phyloP scores from a whole-genome alignment of 1,140 invertebrate genomes.

The Bombus pascuorum region DNA sequence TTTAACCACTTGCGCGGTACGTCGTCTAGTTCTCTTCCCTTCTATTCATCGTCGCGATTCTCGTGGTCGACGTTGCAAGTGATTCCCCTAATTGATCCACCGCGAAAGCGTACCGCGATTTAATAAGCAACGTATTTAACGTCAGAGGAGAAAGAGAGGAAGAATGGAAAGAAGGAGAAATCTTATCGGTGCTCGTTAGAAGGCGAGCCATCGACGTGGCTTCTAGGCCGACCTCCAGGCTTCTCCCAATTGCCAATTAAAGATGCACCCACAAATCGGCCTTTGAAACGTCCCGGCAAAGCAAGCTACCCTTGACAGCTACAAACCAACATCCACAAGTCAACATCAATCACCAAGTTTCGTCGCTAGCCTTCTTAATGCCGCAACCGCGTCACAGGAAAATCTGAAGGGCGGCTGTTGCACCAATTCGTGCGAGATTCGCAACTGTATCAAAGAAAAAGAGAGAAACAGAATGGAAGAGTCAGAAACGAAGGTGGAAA shows the following conservation, averaged over 20 bases:
- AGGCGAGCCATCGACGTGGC: not conserved
- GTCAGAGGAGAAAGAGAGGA: not conserved
- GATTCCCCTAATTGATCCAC: constrained; percentile 10
- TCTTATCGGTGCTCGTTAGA: constrained; percentile 19
- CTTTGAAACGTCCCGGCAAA: not conserved
- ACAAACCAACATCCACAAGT: constrained; percentile 48
- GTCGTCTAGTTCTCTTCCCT: not conserved
- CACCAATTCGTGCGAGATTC: not conserved
- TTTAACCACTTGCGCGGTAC: not conserved
- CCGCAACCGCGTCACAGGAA: constrained; percentile 52
- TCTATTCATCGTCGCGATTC: not conserved
- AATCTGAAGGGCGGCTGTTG: constrained; percentile 14
- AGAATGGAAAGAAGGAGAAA: not conserved
- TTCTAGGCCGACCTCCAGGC: not conserved
- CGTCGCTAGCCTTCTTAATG: constrained; percentile 59
- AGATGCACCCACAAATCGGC: not conserved
- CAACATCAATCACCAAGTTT: constrained; percentile 53
- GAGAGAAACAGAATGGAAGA: not conserved
- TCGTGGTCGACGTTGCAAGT: not conserved
- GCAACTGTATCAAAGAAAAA: not conserved
- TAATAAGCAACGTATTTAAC: constrained; percentile 31
- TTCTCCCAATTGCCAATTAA: constrained; percentile 39
- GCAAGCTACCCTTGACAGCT: not conserved
- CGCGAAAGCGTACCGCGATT: not conserved
- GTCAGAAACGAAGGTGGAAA: not conserved